phyloP scores from a whole-genome alignment of 2,797 vertebrate genomes.

The Gila robusta region DNA sequence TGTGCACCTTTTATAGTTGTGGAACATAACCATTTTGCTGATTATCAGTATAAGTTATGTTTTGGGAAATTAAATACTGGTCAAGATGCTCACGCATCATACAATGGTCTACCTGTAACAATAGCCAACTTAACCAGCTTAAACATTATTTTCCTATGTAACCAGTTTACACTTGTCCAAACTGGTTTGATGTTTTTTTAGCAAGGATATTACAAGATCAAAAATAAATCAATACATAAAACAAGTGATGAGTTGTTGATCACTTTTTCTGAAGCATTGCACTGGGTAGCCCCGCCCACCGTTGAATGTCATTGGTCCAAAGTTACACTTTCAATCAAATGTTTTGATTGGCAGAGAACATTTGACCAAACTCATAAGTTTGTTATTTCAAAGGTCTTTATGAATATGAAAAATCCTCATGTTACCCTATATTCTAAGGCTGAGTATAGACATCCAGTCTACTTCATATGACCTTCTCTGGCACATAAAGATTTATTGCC shows the following conservation, averaged over 20 bases:
- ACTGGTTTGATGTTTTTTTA: too few species aligned
- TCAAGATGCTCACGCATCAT: not conserved
- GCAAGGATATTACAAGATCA: too few species aligned
- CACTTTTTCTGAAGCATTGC: too few species aligned
- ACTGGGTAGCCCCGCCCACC: not conserved
- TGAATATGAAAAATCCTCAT: not conserved
- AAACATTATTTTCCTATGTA: too few species aligned
- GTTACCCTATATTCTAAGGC: not conserved
- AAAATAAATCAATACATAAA: too few species aligned
- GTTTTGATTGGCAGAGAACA: not conserved
- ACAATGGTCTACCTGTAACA: not conserved
- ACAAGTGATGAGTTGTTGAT: too few species aligned
- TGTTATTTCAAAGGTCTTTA: not conserved
- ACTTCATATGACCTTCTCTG: not conserved
- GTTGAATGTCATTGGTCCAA: not conserved
- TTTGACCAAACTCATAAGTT: not conserved
- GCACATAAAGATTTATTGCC: constrained; percentile 14
- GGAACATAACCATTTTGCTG: not conserved
- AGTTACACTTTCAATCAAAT: not conserved
- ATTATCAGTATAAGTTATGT: not conserved
- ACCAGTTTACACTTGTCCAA: too few species aligned
- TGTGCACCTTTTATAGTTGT: not conserved
- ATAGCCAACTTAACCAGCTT: not conserved
- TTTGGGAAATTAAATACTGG: not conserved
- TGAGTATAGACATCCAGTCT: not conserved